A percentile compares a stretch with the other conserved stretches of the same genome.
Evolutionary conservation across 2,888 invertebrate genomes (phyloP).

Genomic region (Periphyllus acericola): DNA sequence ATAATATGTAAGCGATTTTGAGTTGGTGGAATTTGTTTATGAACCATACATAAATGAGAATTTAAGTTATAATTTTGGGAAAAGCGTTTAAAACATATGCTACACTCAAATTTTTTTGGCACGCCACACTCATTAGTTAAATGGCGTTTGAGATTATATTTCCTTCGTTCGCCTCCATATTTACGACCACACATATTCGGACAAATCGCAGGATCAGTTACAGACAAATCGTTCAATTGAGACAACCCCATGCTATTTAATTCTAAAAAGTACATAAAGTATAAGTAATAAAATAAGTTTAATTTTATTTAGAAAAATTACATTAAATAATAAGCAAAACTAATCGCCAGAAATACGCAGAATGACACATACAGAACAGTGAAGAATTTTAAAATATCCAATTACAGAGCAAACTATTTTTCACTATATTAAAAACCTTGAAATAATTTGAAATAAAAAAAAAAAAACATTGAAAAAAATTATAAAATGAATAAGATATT

Average conservation of each 20-base stretch:
- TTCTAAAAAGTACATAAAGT: slow-evolving; percentile 13
- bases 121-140: slow-evolving; percentile 66
- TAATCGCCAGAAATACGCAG: neutral
- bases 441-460: no score
- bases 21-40: slow-evolving; percentile 56
- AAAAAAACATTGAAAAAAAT: no score
- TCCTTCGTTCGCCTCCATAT: slow-evolving; percentile 66
- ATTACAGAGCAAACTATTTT: no score
- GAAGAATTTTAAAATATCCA: no score
- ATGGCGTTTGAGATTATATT: slow-evolving; percentile 59
- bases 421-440: no score
- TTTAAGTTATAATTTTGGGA: slow-evolving; percentile 67
- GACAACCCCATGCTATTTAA: slow-evolving; percentile 13
- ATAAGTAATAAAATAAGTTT: neutral
- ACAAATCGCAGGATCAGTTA: slow-evolving; percentile 61
- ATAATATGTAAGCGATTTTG: neutral
- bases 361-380: neutral
- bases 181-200: slow-evolving; percentile 62
- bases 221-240: neutral
- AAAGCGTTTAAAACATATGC: slow-evolving; percentile 67
- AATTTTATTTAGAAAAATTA: neutral
- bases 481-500: no score
- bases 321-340: neutral
- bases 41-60: slow-evolving; percentile 67
- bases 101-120: slow-evolving; percentile 68